A percentile compares a stretch with the other conserved stretches of the same genome.
Conservation (phyloP, 2,113 vertebrate genomes). For the Sturnus vulgaris region DNA sequence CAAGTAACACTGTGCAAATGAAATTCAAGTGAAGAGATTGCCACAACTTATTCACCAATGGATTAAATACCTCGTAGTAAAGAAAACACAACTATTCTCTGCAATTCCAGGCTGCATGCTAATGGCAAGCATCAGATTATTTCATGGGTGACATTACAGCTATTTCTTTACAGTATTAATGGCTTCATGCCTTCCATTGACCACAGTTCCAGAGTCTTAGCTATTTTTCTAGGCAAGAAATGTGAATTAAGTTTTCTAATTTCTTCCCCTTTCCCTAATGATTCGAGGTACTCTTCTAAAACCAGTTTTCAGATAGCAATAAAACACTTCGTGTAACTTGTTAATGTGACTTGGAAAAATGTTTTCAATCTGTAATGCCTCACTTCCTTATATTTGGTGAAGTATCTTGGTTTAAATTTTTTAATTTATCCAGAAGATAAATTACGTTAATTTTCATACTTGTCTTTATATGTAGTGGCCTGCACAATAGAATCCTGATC, state of each 20-base stretch:
- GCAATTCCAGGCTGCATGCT: not conserved
- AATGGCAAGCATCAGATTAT: not conserved
- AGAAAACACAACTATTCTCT: not conserved
- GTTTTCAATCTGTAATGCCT: not conserved
- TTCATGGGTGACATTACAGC: not conserved
- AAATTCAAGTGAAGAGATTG: not conserved
- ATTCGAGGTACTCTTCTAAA: not conserved
- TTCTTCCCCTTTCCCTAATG: not conserved
- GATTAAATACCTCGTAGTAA: not conserved
- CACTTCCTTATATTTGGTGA: not conserved
- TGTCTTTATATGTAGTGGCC: not conserved
- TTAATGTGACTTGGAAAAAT: not conserved
- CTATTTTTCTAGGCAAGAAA: not conserved
- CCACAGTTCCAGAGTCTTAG: not conserved
- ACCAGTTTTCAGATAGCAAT: not conserved
- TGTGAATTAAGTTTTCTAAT: not conserved
- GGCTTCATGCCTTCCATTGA: not conserved
- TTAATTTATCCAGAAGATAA: not conserved
- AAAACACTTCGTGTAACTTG: not conserved
- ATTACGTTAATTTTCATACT: not conserved
- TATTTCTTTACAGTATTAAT: not conserved
- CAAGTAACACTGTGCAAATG: not conserved
- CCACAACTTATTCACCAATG: not conserved
- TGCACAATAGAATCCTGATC: not conserved
- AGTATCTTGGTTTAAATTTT: not conserved